Percentiles rank a stretch among this genome's conserved stretches.
Conservation (phyloP, 2,113 vertebrate genomes). For the Corynorhinus townsendii region DNA sequence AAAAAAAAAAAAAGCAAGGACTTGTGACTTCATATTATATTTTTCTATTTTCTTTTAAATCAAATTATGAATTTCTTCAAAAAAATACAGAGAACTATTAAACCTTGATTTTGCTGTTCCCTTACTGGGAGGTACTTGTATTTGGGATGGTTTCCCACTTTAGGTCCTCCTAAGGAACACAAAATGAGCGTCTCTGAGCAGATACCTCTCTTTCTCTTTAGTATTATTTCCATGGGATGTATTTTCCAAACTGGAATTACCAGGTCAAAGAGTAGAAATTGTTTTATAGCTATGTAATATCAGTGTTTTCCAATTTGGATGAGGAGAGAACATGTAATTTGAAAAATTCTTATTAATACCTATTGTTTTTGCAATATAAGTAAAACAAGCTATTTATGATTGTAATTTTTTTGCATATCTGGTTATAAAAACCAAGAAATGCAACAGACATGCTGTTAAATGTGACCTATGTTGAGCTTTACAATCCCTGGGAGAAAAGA, state of each 20-base stretch:
- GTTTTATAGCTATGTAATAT: background rate
- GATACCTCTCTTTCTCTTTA: background rate
- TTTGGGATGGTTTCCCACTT: background rate
- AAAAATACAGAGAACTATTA: background rate
- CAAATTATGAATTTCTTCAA: background rate
- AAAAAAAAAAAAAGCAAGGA: background rate
- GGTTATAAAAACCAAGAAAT: background rate
- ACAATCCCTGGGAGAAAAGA: background rate
- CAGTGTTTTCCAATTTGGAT: background rate
- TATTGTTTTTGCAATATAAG: background rate
- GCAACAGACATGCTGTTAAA: background rate
- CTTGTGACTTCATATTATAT: background rate
- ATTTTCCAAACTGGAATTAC: background rate
- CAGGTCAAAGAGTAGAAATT: background rate
- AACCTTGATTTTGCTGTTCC: background rate
- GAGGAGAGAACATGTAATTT: background rate
- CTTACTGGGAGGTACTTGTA: background rate
- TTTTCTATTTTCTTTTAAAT: slow-evolving; percentile 18
- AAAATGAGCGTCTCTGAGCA: background rate
- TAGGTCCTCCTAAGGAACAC: background rate
- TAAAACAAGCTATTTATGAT: background rate
- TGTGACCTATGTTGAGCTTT: background rate
- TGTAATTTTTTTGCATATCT: background rate
- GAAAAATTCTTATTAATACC: background rate
- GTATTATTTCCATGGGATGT: background rate